Conservation (phyloP, 2,888 invertebrate genomes). For the Drosophila borealis region DNA sequence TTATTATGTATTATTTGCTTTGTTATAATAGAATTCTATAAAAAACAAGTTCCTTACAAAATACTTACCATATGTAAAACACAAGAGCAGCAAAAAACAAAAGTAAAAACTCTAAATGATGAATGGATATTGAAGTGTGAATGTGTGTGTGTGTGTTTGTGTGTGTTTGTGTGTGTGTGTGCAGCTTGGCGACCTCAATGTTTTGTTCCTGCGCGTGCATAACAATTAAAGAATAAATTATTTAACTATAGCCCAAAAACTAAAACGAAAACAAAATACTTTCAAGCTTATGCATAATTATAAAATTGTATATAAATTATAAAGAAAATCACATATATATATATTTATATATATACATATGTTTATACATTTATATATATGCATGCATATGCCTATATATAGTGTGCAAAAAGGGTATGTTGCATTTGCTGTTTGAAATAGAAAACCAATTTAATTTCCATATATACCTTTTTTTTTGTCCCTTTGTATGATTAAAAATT, state of each 20-base stretch:
- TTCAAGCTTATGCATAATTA: slow-evolving; percentile 11
- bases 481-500: slow-evolving; percentile 5
- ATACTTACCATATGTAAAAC: slow-evolving; percentile 31
- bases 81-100: slow-evolving; percentile 13
- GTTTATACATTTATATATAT: slow-evolving; percentile 10
- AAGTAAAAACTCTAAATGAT: slow-evolving; percentile 1
- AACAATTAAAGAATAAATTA: slow-evolving; percentile 28
- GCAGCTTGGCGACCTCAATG: slow-evolving; percentile 46
- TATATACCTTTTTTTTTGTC: background rate
- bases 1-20: slow-evolving; percentile 14
- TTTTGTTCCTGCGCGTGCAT: slow-evolving; percentile 54
- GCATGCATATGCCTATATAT: slow-evolving; percentile 5
- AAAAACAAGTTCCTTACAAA: slow-evolving; percentile 47
- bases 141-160: no score
- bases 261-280: slow-evolving; percentile 12
- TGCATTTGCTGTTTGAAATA: slow-evolving; percentile 55
- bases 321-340: slow-evolving; percentile 15
- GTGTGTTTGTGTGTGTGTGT: background rate
- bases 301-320: slow-evolving; percentile 36
- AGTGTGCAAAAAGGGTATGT: slow-evolving; percentile 16
- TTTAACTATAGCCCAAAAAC: slow-evolving; percentile 18
- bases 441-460: slow-evolving; percentile 35
- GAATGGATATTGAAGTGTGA: no score
- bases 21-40: slow-evolving; percentile 32
- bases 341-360: slow-evolving; percentile 20